Conservation (phyloP, 2,797 vertebrate species). For the Microhierax caerulescens region DNA sequence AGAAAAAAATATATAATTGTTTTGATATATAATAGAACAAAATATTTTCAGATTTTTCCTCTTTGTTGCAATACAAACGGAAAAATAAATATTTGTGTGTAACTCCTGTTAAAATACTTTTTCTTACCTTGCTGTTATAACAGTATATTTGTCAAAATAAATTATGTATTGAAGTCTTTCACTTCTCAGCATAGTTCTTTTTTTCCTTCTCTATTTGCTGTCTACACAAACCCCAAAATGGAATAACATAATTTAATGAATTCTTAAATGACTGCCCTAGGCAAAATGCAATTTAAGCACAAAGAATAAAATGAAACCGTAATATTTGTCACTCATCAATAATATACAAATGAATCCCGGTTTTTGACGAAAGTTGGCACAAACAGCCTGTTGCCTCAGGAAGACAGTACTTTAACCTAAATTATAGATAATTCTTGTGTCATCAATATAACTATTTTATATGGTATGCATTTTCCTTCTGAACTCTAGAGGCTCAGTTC, state of each 20-base stretch:
- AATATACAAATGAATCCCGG: constrained; percentile 17
- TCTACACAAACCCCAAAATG: constrained; percentile 27
- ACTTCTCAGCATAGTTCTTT: not conserved
- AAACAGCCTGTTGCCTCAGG: constrained; percentile 39
- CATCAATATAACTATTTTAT: not conserved
- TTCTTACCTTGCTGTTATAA: not conserved
- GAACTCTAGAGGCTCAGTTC: not conserved
- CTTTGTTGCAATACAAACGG: not conserved
- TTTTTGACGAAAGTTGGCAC: constrained; percentile 41
- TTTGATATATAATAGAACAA: not conserved
- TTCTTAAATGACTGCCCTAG: constrained; percentile 40
- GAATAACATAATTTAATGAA: constrained; percentile 55
- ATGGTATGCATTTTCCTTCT: not conserved
- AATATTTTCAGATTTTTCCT: not conserved
- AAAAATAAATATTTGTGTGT: not conserved
- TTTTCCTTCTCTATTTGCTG: not conserved
- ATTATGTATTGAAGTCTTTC: not conserved
- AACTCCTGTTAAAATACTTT: not conserved
- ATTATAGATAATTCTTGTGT: constrained; percentile 2
- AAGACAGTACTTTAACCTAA: constrained; percentile 2
- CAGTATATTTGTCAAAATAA: constrained; percentile 15
- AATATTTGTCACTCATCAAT: constrained; percentile 59
- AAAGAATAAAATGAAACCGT: constrained; percentile 53
- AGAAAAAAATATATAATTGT: not conserved
- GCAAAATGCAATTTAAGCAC: constrained; percentile 43